These are phyloP conservation scores for Semnopithecus entellus DNA, from an alignment of 2,113 vertebrate genomes.

Conservation along the genomic window DNA sequence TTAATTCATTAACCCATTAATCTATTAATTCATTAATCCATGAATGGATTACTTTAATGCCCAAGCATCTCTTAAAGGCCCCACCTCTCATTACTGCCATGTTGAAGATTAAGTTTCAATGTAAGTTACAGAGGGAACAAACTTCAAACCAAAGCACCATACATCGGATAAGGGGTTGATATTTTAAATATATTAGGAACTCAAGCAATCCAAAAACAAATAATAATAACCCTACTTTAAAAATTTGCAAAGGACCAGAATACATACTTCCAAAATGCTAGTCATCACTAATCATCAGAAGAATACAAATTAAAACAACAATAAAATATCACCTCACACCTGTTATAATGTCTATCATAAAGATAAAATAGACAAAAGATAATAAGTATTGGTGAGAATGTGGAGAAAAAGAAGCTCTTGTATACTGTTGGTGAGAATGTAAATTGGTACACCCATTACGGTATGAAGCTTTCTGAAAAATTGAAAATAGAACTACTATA, in stretches of 20 bases:
- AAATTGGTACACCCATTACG: neutral
- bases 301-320: neutral
- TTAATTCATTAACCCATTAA: neutral
- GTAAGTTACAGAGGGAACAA: neutral
- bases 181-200: neutral
- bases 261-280: neutral
- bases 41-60: neutral
- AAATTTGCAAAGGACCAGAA: neutral
- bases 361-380: neutral
- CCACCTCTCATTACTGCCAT: neutral
- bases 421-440: neutral
- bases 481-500: neutral
- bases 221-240: neutral
- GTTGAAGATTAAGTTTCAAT: neutral
- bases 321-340: neutral
- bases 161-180: neutral
- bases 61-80: neutral
- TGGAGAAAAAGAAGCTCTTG: neutral
- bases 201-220: neutral
- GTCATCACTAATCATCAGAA: neutral
- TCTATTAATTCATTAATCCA: neutral
- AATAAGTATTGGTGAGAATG: neutral
- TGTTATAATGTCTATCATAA: neutral
- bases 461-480: neutral
- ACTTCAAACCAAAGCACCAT: neutral